phyloP scores from a whole-genome alignment of 2,888 invertebrate species.

The Helobdella robusta region DNA sequence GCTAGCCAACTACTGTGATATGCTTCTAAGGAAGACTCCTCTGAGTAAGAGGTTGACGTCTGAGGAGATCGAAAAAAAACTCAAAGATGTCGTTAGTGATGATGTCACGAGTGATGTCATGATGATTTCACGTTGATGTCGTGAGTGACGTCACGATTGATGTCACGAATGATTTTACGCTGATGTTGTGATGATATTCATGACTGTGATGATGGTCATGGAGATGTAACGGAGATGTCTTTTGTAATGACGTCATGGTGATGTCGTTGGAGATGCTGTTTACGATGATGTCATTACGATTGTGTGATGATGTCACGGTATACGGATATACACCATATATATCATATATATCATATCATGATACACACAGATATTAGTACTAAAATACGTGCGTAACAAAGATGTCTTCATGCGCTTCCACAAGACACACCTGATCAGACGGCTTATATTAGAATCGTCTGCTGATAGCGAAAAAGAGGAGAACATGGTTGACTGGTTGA shows the following conservation, averaged over 20 bases:
- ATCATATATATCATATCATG: not conserved
- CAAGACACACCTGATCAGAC: slow-evolving; percentile 84
- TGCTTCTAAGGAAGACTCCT: slow-evolving; percentile 88
- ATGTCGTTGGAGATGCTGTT: too few relatives aligned
- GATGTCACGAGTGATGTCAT: too few relatives aligned
- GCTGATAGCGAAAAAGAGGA: slow-evolving; percentile 99
- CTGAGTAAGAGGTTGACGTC: slow-evolving; percentile 77
- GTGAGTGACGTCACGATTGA: too few relatives aligned
- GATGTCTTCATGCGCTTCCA: slow-evolving; percentile 99
- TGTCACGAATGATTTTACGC: too few relatives aligned
- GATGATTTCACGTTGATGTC: too few relatives aligned
- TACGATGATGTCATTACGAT: too few relatives aligned
- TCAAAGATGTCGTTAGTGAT: slow-evolving; percentile 73
- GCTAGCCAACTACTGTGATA: slow-evolving; percentile 97
- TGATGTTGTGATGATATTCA: too few relatives aligned
- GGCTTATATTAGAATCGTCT: slow-evolving; percentile 90
- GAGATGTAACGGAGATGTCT: too few relatives aligned
- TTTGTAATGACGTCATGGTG: too few relatives aligned
- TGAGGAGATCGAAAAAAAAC: slow-evolving; percentile 87
- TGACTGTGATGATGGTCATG: too few relatives aligned
- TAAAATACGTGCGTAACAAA: slow-evolving; percentile 98
- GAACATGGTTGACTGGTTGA: slow-evolving; percentile 90
- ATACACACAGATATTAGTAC: slow-evolving; percentile 63
- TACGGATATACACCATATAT: too few relatives aligned
- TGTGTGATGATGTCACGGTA: too few relatives aligned